Base-by-base conservation (phyloP, 2,888 invertebrate species). In the Oligia latruncula region DNA sequence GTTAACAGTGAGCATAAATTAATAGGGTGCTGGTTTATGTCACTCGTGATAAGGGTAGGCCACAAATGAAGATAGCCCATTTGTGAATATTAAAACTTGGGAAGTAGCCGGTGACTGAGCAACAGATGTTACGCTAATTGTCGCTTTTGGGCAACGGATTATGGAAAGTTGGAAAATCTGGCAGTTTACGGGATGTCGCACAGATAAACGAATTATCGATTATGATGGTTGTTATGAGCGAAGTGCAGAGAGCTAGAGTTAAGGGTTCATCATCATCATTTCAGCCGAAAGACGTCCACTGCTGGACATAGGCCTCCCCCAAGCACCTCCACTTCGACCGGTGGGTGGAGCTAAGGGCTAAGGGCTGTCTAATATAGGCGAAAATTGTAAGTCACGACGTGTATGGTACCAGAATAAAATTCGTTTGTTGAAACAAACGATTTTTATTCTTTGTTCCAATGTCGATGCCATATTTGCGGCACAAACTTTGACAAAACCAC, bases 21-120 rank as follows among this genome's bases (percentile, higher is more conserved):
- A 89, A 90, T 85, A 89, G 90, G 91, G 91, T 85, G 88, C 88
- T 92, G 91, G 85, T 91, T 91, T 90, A 90, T 88, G 88, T 89
- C 88, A 89, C 84, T 83, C 83, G 82, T 89, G 84, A 87, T 89
- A 82, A 84, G 86, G 89, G 85, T 87, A 81, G 77, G 79, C 84
- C 82, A 76, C 78, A 79, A 90, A 82, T 80, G 71, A 81, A 81
- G 81, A 82, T 78, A 83, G 76, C 74, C 80, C 77, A 86, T 86
- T 84, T 79, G 81, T 80, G 75, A 74, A 82, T 83, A 89, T 89
- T 88, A 85, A 85, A 88, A 83, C 74, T 82, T 80, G 58, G 76
- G 40, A 80, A 80, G 71, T 84, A 46, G 67, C 71, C 74, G 70
- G 64, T 85, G 88, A 83, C 58, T 83, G 80, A 77, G 79, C 78